A percentile compares a stretch with the other conserved stretches of the same genome.
Conservation (phyloP, 2,113 vertebrate species). For the Malurus cyaneus region DNA sequence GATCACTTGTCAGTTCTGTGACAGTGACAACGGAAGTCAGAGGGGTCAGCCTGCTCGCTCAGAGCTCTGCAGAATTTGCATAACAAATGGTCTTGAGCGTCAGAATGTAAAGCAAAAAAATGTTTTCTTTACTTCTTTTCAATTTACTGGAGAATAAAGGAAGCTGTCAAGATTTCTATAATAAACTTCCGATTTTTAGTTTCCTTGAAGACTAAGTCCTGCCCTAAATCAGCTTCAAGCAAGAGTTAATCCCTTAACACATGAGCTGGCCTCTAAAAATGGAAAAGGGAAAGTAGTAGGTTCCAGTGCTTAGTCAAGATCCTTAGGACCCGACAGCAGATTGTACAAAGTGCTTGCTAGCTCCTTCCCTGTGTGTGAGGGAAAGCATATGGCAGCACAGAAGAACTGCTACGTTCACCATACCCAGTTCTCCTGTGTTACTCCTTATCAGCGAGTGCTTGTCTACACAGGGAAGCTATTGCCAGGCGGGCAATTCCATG, state of each 20-base stretch:
- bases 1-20: not conserved
- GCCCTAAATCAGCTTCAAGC: not conserved
- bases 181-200: not conserved
- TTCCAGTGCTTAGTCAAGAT: not conserved
- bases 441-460: not conserved
- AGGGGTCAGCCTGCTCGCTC: not conserved
- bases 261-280: not conserved
- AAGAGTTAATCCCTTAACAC: not conserved
- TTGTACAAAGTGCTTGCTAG: not conserved
- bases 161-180: not conserved
- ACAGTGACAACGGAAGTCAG: not conserved
- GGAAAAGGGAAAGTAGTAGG: not conserved
- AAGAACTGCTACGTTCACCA: not conserved
- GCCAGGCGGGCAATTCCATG: not conserved
- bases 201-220: not conserved
- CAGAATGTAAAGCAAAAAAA: not conserved
- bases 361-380: not conserved
- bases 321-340: not conserved
- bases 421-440: not conserved
- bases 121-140: not conserved
- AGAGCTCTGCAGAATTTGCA: not conserved
- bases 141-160: not conserved
- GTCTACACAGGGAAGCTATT: not conserved
- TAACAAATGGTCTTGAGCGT: not conserved
- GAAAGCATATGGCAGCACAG: slow-evolving; percentile 1